Conservation (phyloP, 92 coral and sea anemone species). For the Epizoanthus stellaris region DNA sequence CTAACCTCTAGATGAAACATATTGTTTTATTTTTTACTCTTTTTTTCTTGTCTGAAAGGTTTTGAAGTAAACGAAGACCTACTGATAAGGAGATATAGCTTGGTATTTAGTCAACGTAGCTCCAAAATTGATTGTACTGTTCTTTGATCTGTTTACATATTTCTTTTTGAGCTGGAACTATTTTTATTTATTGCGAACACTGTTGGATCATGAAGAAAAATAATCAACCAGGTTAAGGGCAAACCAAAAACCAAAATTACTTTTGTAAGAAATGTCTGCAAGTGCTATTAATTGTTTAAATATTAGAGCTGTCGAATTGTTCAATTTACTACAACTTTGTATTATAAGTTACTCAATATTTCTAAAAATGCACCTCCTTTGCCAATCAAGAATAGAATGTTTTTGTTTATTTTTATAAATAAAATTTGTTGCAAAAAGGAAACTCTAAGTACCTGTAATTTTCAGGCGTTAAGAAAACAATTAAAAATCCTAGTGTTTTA, state of each 20-base stretch:
- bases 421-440: slow-evolving; percentile 37
- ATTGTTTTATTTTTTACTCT: background rate
- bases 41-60: background rate
- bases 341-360: background rate
- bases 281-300: background rate
- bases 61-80: background rate
- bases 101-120: background rate
- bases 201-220: slow-evolving; percentile 45
- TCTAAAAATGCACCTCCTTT: background rate
- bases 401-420: slow-evolving; percentile 22
- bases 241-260: background rate
- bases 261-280: background rate
- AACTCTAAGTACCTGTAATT: slow-evolving; percentile 21
- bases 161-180: slow-evolving; percentile 28
- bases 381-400: background rate
- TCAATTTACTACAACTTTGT: background rate
- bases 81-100: background rate
- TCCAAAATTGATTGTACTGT: background rate
- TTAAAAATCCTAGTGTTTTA: background rate
- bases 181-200: slow-evolving; percentile 40
- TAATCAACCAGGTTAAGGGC: slow-evolving; percentile 28
- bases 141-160: slow-evolving; percentile 31
- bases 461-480: slow-evolving; percentile 10
- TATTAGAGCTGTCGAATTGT: background rate
- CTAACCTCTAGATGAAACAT: background rate